Conservation (phyloP, 2,113 vertebrate genomes). For the Poecilia latipinna region DNA sequence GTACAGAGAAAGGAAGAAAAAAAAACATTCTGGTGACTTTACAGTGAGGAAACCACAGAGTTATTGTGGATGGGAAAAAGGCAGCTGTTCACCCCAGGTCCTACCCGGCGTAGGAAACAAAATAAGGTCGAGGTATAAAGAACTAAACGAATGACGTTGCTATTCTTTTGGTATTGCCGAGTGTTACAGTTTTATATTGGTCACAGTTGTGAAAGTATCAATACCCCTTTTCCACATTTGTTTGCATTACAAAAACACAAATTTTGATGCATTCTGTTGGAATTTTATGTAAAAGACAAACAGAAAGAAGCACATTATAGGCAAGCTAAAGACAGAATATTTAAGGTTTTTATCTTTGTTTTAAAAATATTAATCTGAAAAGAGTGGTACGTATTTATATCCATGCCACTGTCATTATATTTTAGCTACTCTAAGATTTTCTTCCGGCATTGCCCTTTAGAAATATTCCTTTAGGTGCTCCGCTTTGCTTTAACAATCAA, state of each 20-base stretch:
- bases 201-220: neutral
- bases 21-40: constrained; percentile 29
- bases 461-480: too few relatives aligned
- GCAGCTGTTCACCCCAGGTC: constrained; percentile 63
- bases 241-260: neutral
- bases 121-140: constrained; percentile 42
- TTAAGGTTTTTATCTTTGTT: neutral
- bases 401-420: neutral
- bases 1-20: constrained; percentile 11
- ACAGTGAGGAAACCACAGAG: constrained; percentile 39
- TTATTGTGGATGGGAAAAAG: constrained; percentile 53
- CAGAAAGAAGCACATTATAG: neutral
- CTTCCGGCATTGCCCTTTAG: too few relatives aligned
- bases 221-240: neutral
- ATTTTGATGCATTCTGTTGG: neutral
- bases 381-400: neutral
- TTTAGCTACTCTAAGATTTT: neutral
- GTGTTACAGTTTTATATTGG: neutral
- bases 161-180: neutral
- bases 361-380: neutral
- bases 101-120: constrained; percentile 37
- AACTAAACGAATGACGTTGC: constrained; percentile 39
- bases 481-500: too few relatives aligned
- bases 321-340: neutral
- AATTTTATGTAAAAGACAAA: neutral